Percentiles rank a stretch among this genome's conserved stretches.
phyloP scores from a whole-genome alignment of 1,140 invertebrate genomes.

The Calliphora vicina region DNA sequence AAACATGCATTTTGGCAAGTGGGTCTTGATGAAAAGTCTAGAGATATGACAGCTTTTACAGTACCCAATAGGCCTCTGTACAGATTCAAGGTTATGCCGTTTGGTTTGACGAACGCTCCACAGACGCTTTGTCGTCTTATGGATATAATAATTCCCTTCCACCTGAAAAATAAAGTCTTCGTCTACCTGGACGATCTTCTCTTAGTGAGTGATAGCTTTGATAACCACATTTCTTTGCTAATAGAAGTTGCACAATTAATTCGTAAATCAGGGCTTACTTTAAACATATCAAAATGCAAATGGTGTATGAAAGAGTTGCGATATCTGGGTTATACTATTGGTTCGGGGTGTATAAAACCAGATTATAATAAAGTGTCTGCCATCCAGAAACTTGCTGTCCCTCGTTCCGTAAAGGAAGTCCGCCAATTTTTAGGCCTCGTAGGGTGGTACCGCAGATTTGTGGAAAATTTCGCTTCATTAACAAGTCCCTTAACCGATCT shows the following conservation, averaged over 20 bases:
- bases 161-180: constrained; percentile 1
- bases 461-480: constrained; percentile 14
- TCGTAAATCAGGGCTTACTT: neutral
- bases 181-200: constrained; percentile 14
- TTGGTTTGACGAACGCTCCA: constrained; percentile 39
- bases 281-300: constrained; percentile 9
- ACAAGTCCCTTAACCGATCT: neutral
- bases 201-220: neutral
- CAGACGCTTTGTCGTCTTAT: constrained; percentile 37
- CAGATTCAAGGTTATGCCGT: constrained; percentile 36
- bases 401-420: neutral
- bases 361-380: constrained; percentile 2
- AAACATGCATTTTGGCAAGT: constrained; percentile 41
- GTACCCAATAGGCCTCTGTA: constrained; percentile 35
- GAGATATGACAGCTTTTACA: constrained; percentile 36
- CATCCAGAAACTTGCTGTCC: neutral
- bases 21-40: constrained; percentile 20
- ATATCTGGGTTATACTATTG: neutral
- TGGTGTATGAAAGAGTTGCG: neutral
- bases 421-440: neutral
- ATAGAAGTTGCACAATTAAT: neutral
- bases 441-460: neutral
- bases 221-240: neutral
- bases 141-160: neutral
- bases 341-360: neutral